Conservation (phyloP, 2,797 vertebrate species). For the Notoglanidium macrostoma region DNA sequence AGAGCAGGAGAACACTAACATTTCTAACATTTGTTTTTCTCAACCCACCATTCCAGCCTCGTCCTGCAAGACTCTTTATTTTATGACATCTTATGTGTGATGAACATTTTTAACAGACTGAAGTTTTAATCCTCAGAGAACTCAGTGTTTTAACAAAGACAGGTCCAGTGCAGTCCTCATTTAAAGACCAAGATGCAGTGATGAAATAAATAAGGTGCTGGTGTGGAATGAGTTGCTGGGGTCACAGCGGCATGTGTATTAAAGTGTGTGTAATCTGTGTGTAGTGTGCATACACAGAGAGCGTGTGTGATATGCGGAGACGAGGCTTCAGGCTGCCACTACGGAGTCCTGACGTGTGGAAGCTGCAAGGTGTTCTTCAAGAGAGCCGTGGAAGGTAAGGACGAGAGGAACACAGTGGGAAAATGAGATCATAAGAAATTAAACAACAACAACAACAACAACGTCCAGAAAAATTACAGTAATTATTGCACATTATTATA, state of each 20-base stretch:
- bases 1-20: not conserved
- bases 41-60: not conserved
- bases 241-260: not conserved
- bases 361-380: constrained; percentile 99
- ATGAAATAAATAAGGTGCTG: not conserved
- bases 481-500: not conserved
- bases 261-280: constrained; percentile 1
- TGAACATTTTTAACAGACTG: not conserved
- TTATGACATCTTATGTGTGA: not conserved
- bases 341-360: constrained; percentile 95
- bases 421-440: not conserved
- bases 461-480: not conserved
- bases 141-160: not conserved
- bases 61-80: not conserved
- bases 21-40: not conserved
- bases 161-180: not conserved
- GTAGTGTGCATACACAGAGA: constrained; percentile 84
- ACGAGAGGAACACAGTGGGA: not conserved
- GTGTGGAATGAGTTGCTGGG: not conserved
- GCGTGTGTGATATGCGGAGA: constrained; percentile 93
- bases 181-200: not conserved
- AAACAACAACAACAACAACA: not conserved
- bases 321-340: constrained; percentile 96
- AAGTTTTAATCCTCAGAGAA: not conserved
- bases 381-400: constrained; percentile 95